Base-by-base conservation (phyloP, 1,140 invertebrate genomes). In the Paracyclopina nana region DNA sequence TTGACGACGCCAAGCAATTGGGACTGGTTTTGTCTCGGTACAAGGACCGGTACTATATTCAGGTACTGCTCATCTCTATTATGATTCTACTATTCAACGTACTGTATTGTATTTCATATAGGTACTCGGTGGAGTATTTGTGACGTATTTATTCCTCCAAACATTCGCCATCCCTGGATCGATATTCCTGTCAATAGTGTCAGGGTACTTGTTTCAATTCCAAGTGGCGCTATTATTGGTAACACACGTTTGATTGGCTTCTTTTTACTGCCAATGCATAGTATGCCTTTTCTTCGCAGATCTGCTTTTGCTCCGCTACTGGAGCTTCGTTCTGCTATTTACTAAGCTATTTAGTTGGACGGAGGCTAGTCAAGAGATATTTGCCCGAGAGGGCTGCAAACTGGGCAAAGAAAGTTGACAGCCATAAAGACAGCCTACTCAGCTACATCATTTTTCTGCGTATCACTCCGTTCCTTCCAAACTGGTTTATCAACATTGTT, bases 101-200 rank as follows among this genome's bases (percentile, higher is more conserved):
- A 12, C 3, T 45, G n/a, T 24, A 14, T 14, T 24, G 14, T 45
- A 2, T n/a, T 45, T 5, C 24, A 6, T 45, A 59, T 77, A 88
- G 75, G 92, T 99, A 45, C 68, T 97, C 57, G 69, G 74, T 43
- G 87, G 81, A 58, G 78, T 94, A 53, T 82, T 90, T 60, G 67
- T 86, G 50, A 78, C 79, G n/a, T 98, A 95, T 65, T 83, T 97
- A 66, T 50, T 50, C 34, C 74, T 99, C 57, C 94, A 99, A 75
- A 92, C 94, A 54, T 98, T 98, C 70, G 94, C 92, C 57, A 98
- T 99, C 69, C 94, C 94, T 57, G 94, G 94, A 56, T 97, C 92
- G 26, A 81, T 99, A 61, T 97, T 96, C 63, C 68, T 99, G 29
- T 96, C 90, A 53, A 94, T 99, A 57, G 68, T 99, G 12, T 90